Percentiles rank a stretch among this genome's conserved stretches.
Evolutionary conservation across 2,888 invertebrate genomes (phyloP).

Genomic region (Heliconius ethilla): DNA sequence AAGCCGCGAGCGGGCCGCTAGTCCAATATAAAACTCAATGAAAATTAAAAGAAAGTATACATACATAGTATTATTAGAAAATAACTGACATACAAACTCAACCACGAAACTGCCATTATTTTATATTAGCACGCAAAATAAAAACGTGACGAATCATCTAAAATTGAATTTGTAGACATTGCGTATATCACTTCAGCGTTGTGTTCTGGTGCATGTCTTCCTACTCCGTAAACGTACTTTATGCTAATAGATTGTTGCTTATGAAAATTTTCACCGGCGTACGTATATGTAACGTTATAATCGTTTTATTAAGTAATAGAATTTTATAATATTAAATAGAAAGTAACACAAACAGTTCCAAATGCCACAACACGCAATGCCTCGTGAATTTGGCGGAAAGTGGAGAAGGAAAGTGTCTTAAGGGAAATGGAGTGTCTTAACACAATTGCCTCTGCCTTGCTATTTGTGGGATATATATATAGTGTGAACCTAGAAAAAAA

Average conservation of each 20-base stretch:
- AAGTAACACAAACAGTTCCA: background rate
- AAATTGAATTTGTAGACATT: constrained; percentile 50
- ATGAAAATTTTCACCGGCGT: constrained; percentile 27
- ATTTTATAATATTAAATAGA: background rate
- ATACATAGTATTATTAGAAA: background rate
- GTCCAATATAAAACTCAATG: background rate
- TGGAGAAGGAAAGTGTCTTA: too few species aligned
- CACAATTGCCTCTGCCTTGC: too few species aligned
- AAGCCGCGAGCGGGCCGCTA: too few species aligned
- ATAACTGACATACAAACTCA: constrained; percentile 21
- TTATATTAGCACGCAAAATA: constrained; percentile 43
- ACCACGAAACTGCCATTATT: constrained; percentile 32
- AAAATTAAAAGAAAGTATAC: constrained; percentile 1
- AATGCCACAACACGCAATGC: background rate
- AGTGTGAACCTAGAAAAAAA: too few species aligned
- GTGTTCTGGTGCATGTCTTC: constrained; percentile 46
- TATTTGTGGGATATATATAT: too few species aligned
- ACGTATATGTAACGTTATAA: constrained; percentile 10
- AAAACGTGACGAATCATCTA: constrained; percentile 50
- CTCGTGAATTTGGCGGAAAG: too few species aligned
- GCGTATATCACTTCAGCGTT: constrained; percentile 46
- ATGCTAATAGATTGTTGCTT: constrained; percentile 29
- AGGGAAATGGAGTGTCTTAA: too few species aligned
- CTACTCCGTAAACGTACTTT: constrained; percentile 39
- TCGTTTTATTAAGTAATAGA: constrained; percentile 8